Evolutionary conservation across 2,888 invertebrate genomes (phyloP).

Genomic region (Operophtera brumata): DNA sequence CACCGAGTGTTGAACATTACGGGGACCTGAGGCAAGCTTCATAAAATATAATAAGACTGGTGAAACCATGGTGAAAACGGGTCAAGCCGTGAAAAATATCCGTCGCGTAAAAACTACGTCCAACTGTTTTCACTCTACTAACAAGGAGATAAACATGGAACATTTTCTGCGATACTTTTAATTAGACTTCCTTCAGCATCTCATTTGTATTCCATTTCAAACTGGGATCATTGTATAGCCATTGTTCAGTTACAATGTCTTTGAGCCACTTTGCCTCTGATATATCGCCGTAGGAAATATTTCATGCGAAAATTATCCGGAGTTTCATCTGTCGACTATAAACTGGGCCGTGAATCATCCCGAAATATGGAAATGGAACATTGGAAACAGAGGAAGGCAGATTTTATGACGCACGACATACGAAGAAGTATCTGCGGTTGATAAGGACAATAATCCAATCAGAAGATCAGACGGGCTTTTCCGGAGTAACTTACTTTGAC

Average conservation of each 20-base stretch:
- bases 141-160: constrained; percentile 6
- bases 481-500: constrained; percentile 53
- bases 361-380: constrained; percentile 52
- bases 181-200: constrained; percentile 3
- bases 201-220: constrained; percentile 13
- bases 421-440: constrained; percentile 25
- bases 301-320: constrained; percentile 49
- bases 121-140: constrained; percentile 2
- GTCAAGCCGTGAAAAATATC: constrained; percentile 39
- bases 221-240: constrained; percentile 1
- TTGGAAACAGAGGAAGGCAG: constrained; percentile 46
- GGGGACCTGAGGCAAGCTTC: constrained; percentile 59
- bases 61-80: constrained; percentile 55
- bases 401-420: constrained; percentile 39
- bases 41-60: constrained; percentile 77
- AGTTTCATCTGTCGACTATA: constrained; percentile 47
- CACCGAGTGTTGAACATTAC: constrained; percentile 59
- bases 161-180: background rate
- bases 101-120: constrained; percentile 13
- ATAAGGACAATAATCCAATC: constrained; percentile 19
- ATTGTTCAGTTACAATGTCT: constrained; percentile 29
- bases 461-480: constrained; percentile 27
- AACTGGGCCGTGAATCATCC: constrained; percentile 45
- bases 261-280: constrained; percentile 25
- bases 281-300: constrained; percentile 38